A percentile compares a stretch with the other conserved stretches of the same genome.
Evolutionary conservation across 2,113 vertebrate species (phyloP).

Genomic region (Prionailurus viverrinus): DNA sequence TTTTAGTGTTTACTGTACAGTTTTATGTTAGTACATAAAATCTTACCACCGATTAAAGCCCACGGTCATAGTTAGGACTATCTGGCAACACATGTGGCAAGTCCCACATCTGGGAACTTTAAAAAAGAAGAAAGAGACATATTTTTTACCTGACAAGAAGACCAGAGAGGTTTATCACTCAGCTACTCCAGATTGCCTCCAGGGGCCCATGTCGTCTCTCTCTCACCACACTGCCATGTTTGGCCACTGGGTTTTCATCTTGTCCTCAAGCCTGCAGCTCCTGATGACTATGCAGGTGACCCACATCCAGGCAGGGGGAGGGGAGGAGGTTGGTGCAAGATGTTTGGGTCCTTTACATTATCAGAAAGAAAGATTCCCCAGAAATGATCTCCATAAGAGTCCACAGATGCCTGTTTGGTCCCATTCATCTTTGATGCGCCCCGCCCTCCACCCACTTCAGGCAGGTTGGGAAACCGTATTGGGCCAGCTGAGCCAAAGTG

Average conservation of each 20-base stretch:
- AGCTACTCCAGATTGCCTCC: accelerated
- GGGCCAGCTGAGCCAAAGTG: neutral
- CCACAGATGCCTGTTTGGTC: neutral
- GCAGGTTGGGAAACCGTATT: neutral
- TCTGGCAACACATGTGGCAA: neutral
- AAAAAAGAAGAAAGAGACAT: neutral
- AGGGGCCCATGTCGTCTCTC: neutral
- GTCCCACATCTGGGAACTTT: no score
- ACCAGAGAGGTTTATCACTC: neutral
- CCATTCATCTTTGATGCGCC: neutral
- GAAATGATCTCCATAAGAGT: neutral
- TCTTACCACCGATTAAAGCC: neutral
- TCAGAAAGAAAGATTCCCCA: neutral
- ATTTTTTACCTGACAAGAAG: neutral
- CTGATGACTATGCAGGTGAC: neutral
- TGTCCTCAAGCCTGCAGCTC: neutral
- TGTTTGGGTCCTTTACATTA: neutral
- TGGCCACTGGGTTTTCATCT: neutral
- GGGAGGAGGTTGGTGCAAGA: accelerated
- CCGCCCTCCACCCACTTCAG: accelerated
- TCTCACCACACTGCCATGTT: accelerated
- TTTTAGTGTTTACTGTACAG: accelerated
- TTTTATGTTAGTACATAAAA: neutral
- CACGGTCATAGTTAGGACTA: accelerated
- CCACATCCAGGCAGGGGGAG: accelerated